A percentile compares a stretch with the other conserved stretches of the same genome.
Evolutionary conservation across 2,797 vertebrate genomes (phyloP).

Genomic region (Lagorchestes hirsutus): DNA sequence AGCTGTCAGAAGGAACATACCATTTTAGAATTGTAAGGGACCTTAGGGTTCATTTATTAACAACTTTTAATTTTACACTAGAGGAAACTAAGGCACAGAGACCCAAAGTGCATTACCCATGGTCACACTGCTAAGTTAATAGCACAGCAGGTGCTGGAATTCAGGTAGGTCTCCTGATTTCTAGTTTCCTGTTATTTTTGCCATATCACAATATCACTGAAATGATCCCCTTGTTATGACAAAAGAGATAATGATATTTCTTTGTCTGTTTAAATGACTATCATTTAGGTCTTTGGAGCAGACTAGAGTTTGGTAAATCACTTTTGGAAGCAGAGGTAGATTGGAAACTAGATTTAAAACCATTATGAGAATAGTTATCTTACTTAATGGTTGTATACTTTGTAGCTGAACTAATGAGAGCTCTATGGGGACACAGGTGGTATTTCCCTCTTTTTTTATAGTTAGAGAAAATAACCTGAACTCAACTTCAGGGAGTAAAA

Average conservation of each 20-base stretch:
- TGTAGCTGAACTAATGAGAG: not conserved
- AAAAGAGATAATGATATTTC: not conserved
- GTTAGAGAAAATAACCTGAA: not conserved
- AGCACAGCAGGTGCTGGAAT: not conserved
- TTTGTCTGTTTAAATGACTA: not conserved
- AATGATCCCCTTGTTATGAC: not conserved
- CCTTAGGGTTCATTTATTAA: not conserved
- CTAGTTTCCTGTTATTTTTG: not conserved
- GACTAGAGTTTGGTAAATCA: not conserved
- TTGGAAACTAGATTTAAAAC: not conserved
- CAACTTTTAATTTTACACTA: not conserved
- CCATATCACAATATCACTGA: not conserved
- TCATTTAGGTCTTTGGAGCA: not conserved
- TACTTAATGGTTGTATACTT: not conserved
- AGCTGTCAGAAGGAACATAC: not conserved
- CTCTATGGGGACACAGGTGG: not conserved
- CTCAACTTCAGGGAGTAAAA: not conserved
- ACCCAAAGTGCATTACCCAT: not conserved
- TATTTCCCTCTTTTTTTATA: not conserved
- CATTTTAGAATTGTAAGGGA: not conserved
- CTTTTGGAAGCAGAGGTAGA: not conserved
- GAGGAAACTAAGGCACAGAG: not conserved
- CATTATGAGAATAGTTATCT: not conserved
- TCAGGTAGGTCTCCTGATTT: not conserved
- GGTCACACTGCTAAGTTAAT: not conserved